phyloP scores from a whole-genome alignment of 2,888 invertebrate species.

The Eupithecia subumbrata region DNA sequence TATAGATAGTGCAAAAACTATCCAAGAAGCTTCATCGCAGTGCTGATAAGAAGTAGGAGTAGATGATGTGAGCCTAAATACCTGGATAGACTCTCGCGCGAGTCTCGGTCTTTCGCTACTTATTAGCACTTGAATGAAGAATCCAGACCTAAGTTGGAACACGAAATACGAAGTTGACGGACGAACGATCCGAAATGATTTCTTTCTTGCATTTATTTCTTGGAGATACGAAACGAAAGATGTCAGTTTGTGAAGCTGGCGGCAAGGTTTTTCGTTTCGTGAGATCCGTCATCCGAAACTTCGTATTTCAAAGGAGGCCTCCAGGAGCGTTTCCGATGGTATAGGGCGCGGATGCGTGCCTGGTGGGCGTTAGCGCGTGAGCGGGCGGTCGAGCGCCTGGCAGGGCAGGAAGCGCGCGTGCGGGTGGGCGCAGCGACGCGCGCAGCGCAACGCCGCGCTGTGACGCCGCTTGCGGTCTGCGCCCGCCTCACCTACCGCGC shows the following conservation, averaged over 20 bases:
- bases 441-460: slow-evolving; percentile 72
- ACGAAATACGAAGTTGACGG: neutral
- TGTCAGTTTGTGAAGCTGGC: neutral
- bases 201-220: neutral
- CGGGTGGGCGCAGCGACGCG: slow-evolving; percentile 65
- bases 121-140: neutral
- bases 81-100: neutral
- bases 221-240: neutral
- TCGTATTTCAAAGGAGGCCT: neutral
- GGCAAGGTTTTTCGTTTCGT: neutral
- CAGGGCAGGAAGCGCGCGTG: slow-evolving; percentile 82
- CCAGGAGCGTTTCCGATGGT: slow-evolving; percentile 1
- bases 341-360: neutral
- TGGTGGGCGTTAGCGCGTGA: slow-evolving; percentile 68
- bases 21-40: neutral
- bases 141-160: neutral
- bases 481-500: slow-evolving; percentile 38
- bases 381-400: slow-evolving; percentile 75
- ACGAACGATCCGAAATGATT: neutral
- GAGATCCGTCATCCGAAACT: neutral
- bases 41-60: neutral
- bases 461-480: slow-evolving; percentile 85
- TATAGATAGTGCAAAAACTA: slow-evolving; percentile 16
- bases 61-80: neutral
- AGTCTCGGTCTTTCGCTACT: neutral